Base-by-base conservation (phyloP, 37 sponge, comb jelly and placozoan species). In the Aphrocallistes beatrix region DNA sequence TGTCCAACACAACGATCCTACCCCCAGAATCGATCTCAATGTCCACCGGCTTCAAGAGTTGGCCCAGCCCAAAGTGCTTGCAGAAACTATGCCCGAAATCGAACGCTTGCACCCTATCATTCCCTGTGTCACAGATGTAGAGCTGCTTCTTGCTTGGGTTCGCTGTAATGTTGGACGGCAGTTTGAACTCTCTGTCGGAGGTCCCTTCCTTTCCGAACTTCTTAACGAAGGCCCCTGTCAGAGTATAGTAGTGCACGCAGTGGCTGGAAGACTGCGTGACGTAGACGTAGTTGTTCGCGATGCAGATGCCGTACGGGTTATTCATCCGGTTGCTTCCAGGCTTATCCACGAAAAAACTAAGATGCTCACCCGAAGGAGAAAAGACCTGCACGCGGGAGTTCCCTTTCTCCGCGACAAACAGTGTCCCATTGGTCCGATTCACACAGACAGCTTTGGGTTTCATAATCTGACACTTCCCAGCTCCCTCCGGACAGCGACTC, bases 361-460 rank as follows among this genome's bases (percentile, higher is more conserved):
- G 28, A 60, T 60, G 75, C 10, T 3, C 75, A 19, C 75, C 75
- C 28, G 10, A 3, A 19, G 75, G 17, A 25, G 75, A 25, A 8
- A 60, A 13, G n/a, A 60, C n/a, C 75, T 60, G 75, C 17, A 60
- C 75, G 32, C 75, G 25, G 34, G 75, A 60, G 75, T 60, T 60
- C 75, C 75, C 75, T 30, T 60, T 60, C 75, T 60, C 75, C 75
- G n/a, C 75, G 32, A 60, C 75, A 13, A 25, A 60, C 75, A 60
- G 75, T 19, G 10, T 60, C 17, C 21, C 75, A 60, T 60, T 60
- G 32, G 34, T 28, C 75, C 28, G 75, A 60, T 60, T 60, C 6
- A 60, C 75, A 60, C 75, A 32, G 6, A 60, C 3, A 13, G 75
- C n/a, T 30, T 60, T 60, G 8, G 75, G 75, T 13, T 60, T 60